These are phyloP conservation scores for Oceanodroma leucorhoa DNA, from an alignment of 2,797 vertebrate species.

Conservation along the genomic window DNA sequence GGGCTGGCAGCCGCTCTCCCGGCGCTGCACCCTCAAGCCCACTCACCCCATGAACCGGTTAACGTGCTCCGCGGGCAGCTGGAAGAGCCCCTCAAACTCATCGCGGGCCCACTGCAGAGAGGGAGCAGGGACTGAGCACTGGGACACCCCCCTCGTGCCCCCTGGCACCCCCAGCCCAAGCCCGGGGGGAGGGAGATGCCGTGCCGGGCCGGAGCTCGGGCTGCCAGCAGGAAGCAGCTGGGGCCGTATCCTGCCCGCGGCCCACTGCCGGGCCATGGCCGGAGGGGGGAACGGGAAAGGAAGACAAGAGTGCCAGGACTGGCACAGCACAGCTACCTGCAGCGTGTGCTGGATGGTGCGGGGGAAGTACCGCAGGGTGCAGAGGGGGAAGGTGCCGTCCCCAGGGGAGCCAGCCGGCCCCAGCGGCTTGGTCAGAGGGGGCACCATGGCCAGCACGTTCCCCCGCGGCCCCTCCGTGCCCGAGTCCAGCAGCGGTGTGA, in stretches of 20 bases:
- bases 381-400: conserved; percentile 74
- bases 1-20: background rate
- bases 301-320: background rate
- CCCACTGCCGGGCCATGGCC: background rate
- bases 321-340: conserved; percentile 71
- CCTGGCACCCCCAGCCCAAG: background rate
- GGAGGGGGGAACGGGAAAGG: background rate
- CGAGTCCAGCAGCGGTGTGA: conserved; percentile 84
- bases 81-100: conserved; percentile 90
- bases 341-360: conserved; percentile 84
- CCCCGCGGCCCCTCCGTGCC: conserved; percentile 83
- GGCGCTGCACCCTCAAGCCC: fast-evolving
- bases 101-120: conserved; percentile 86
- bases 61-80: conserved; percentile 78
- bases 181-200: background rate
- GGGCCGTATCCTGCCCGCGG: background rate
- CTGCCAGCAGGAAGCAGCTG: conserved; percentile 50
- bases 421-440: conserved; percentile 79
- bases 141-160: fast-evolving
- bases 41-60: conserved; percentile 83
- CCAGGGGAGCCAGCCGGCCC: background rate
- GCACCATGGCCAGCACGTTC: conserved; percentile 79
- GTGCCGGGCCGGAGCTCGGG: background rate
- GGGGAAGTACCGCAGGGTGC: conserved; percentile 87
- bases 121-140: background rate